Percentiles rank a stretch among this genome's conserved stretches.
Conservation (phyloP, 2,888 invertebrate genomes). For the Lymantria monacha region DNA sequence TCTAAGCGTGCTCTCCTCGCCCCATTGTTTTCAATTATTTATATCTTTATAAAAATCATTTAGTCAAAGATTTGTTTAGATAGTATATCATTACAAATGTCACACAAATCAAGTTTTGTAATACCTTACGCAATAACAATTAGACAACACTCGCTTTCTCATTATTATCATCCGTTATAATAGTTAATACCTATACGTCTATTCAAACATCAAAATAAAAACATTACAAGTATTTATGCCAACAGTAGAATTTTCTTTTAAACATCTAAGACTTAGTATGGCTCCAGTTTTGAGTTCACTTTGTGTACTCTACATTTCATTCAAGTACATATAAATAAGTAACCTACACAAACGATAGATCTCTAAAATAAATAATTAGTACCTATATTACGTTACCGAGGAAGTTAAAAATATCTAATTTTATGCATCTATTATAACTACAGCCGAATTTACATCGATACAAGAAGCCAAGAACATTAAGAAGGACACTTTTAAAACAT, state of each 20-base stretch:
- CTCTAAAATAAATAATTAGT: not conserved
- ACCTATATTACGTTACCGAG: not conserved
- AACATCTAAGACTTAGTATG: no score
- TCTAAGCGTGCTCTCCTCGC: not conserved
- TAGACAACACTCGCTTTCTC: slow-evolving; percentile 38
- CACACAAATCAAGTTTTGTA: slow-evolving; percentile 21
- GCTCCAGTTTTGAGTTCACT: not conserved
- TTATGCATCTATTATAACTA: not conserved
- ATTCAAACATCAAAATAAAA: slow-evolving; percentile 24
- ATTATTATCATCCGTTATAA: slow-evolving; percentile 25
- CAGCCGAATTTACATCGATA: not conserved
- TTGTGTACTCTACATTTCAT: not conserved
- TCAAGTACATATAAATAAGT: not conserved
- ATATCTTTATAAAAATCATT: not conserved
- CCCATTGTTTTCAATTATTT: not conserved
- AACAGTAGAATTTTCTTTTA: not conserved
- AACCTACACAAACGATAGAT: not conserved
- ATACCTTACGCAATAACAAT: slow-evolving; percentile 34
- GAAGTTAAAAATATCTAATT: not conserved
- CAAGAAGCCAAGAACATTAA: slow-evolving; percentile 6
- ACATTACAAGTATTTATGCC: slow-evolving; percentile 1
- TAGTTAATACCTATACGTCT: slow-evolving; percentile 20
- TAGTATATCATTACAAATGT: slow-evolving; percentile 13
- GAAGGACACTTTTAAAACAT: slow-evolving; percentile 21
- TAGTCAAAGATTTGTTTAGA: not conserved